Conservation (phyloP, 1,140 invertebrate genomes). For the Carcinoscorpius rotundicauda region DNA sequence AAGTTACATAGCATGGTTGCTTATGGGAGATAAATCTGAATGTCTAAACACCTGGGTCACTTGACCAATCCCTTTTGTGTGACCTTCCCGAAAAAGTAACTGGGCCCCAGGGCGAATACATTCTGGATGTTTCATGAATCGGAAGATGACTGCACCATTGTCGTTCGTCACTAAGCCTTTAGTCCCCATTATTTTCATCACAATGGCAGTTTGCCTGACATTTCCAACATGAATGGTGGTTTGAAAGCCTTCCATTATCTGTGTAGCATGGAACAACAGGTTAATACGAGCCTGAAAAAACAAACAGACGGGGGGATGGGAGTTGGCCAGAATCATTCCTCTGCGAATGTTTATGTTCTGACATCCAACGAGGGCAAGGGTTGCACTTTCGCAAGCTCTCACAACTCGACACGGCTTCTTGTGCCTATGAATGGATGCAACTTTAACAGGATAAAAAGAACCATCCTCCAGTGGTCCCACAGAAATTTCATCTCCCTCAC, state of each 20-base stretch:
- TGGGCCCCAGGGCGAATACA: conserved; percentile 75
- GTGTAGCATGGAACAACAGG: conserved; percentile 67
- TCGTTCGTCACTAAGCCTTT: conserved; percentile 61
- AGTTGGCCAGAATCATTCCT: conserved; percentile 51
- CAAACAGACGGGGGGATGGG: conserved; percentile 14
- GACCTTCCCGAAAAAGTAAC: conserved; percentile 76
- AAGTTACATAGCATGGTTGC: no score
- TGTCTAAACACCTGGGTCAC: conserved; percentile 63
- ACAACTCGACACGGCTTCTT: conserved; percentile 75
- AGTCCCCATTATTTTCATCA: conserved; percentile 55
- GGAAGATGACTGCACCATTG: conserved; percentile 69
- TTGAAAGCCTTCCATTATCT: conserved; percentile 79
- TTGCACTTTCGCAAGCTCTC: conserved; percentile 79
- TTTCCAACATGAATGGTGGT: conserved; percentile 90
- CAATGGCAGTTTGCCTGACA: conserved; percentile 75
- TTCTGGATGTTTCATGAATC: conserved; percentile 80
- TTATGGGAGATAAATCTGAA: no score
- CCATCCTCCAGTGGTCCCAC: conserved; percentile 71
- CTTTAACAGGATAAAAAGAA: conserved; percentile 58
- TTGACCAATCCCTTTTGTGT: conserved; percentile 78
- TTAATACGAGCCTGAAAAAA: conserved; percentile 59
- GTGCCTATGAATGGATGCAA: conserved; percentile 79
- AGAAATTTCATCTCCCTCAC: conserved; percentile 63
- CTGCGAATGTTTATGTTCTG: conserved; percentile 46
- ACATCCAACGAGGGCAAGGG: conserved; percentile 56